Percentiles rank a stretch among this genome's conserved stretches.
Conservation (phyloP, 2,888 invertebrate species). For the Ptychoptera albimana region DNA sequence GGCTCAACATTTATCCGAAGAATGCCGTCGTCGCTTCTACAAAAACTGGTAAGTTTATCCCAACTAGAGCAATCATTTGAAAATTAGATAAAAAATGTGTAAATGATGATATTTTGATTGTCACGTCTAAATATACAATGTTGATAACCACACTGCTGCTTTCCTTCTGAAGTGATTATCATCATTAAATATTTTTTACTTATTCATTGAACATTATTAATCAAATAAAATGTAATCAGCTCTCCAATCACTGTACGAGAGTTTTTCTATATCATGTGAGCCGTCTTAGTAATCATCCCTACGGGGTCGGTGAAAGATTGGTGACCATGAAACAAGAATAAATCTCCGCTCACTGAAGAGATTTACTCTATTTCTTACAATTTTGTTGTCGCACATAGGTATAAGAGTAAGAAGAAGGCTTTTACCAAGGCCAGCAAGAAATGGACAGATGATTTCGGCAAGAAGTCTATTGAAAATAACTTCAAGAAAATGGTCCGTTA, state of each 20-base stretch:
- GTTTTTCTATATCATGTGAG: conserved; percentile 33
- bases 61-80: not conserved
- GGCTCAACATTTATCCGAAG: conserved; percentile 98
- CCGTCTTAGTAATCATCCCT: conserved; percentile 13
- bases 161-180: conserved; percentile 23
- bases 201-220: no score
- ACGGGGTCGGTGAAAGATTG: conserved; percentile 12
- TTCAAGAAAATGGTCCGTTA: conserved; percentile 96
- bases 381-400: conserved; percentile 44
- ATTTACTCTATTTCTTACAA: conserved; percentile 35
- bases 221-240: conserved; percentile 13
- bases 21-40: conserved; percentile 96
- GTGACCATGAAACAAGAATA: conserved; percentile 26
- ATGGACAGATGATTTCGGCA: conserved; percentile 95
- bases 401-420: conserved; percentile 99
- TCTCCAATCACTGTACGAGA: conserved; percentile 61
- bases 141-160: conserved; percentile 26
- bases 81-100: no score
- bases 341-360: conserved; percentile 65
- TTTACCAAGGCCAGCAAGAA: conserved; percentile 97
- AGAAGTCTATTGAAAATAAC: conserved; percentile 92
- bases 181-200: not conserved
- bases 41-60: conserved; percentile 83
- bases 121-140: conserved; percentile 1
- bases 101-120: conserved; percentile 6